These are phyloP conservation scores for Oreochromis tanganicae DNA, from an alignment of 2,113 vertebrate genomes.

Conservation along the genomic window DNA sequence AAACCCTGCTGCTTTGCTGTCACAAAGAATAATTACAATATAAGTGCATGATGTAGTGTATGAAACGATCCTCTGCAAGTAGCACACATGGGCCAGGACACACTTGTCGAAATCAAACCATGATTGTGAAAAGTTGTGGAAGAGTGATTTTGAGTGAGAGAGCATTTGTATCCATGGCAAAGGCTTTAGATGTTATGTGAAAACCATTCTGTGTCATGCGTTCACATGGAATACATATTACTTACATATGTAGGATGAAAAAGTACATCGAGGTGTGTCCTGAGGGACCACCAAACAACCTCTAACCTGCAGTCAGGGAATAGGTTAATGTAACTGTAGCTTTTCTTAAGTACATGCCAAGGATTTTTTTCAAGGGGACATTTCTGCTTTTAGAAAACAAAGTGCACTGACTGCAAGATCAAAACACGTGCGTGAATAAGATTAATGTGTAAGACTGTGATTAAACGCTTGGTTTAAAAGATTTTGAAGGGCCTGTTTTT, in stretches of 20 bases:
- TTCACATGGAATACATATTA: conserved; percentile 74
- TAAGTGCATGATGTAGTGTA: conserved; percentile 28
- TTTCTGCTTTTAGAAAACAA: conserved; percentile 38
- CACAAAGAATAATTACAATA: conserved; percentile 36
- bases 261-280: conserved; percentile 56
- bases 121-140: conserved; percentile 35
- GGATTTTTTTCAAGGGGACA: conserved; percentile 52
- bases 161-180: conserved; percentile 42
- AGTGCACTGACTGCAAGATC: conserved; percentile 12
- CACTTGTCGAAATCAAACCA: conserved; percentile 22
- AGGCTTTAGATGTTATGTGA: conserved; percentile 60
- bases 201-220: conserved; percentile 65
- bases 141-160: conserved; percentile 40
- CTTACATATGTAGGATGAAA: conserved; percentile 71
- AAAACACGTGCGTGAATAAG: neutral
- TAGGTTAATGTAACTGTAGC: conserved; percentile 67
- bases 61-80: conserved; percentile 12
- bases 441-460: neutral
- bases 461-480: neutral
- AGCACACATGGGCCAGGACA: conserved; percentile 9
- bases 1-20: conserved; percentile 19
- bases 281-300: conserved; percentile 61
- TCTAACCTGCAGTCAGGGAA: conserved; percentile 59
- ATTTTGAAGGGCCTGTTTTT: neutral
- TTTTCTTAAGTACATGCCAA: conserved; percentile 65